Base-by-base conservation (phyloP, 2,888 invertebrate genomes). In the Zhengitettix transpicula region DNA sequence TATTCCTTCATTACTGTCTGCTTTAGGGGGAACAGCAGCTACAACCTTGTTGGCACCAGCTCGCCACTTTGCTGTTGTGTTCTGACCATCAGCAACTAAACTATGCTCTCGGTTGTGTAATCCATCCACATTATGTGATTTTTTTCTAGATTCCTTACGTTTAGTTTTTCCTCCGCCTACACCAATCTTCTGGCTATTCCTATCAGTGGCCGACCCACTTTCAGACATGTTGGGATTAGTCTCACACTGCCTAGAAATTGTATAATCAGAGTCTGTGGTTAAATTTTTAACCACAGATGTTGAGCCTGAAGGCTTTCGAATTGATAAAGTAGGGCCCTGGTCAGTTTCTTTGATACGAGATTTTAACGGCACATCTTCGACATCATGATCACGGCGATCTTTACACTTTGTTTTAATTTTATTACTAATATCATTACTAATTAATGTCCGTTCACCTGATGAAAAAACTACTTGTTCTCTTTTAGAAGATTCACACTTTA, bases 131-230 rank as follows among this genome's bases (percentile, higher is more conserved):
- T 78, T 77, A 64, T 78, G 71, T 17, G 76, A 70, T 67, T 81
- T 80, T 69, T 79, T 81, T 68, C 79, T 75, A 72, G 80, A 80
- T 67, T 81, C 81, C 69, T 79, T 79, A 69, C 75, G 74, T 66
- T 75, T 75, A 58, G 73, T 72, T 69, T 75, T 74, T 51, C 71
- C 71, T 58, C 61, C 47, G 5, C 60, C 53, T n/a, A 59, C 58
- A 55, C 57, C 52, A 53, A 53, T 53, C 17, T 53, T 53, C 12
- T 53, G 53, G 53, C 53, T 53, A 53, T 28, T 16, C 53, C 16
- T 28, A 28, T 28, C 28, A 28, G 28, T 28, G 47, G 5, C 14
- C 16, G 47, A 8, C 14, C 28, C 8, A n/a, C 52, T 47, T 14
- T 52, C 54, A 12, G 42, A 16, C 42, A 42, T 54, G 15, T 40